Percentiles rank a stretch among this genome's conserved stretches.
Evolutionary conservation across 2,797 vertebrate species (phyloP).

Genomic region (Denticeps clupeoides): DNA sequence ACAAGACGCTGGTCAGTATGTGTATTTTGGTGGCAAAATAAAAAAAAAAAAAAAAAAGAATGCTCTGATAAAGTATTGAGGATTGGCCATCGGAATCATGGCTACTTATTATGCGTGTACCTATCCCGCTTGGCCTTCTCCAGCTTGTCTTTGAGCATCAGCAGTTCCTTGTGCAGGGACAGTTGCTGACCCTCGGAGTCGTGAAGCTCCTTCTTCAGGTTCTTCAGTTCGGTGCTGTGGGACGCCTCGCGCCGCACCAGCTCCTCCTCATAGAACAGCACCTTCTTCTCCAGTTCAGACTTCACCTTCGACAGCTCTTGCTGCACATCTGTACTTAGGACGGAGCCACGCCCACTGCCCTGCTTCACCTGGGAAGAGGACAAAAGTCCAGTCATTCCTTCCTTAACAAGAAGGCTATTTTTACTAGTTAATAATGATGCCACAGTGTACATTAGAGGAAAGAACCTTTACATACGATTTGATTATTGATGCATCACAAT

Average conservation of each 20-base stretch:
- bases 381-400: neutral
- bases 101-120: conserved; percentile 53
- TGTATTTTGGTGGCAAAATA: too few relatives aligned
- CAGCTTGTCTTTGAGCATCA: conserved; percentile 77
- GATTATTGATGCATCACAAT: too few relatives aligned
- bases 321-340: conserved; percentile 65
- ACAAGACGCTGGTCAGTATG: too few relatives aligned
- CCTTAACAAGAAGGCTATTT: too few relatives aligned
- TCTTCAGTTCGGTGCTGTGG: conserved; percentile 79
- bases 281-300: conserved; percentile 87
- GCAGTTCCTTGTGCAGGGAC: conserved; percentile 75
- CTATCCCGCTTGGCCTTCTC: conserved; percentile 80
- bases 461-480: too few relatives aligned
- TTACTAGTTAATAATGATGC: too few relatives aligned
- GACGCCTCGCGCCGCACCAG: conserved; percentile 75
- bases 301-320: conserved; percentile 82
- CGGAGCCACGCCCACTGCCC: conserved; percentile 60
- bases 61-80: too few relatives aligned
- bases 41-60: too few relatives aligned
- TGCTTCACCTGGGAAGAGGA: conserved; percentile 63
- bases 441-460: too few relatives aligned
- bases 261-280: conserved; percentile 87
- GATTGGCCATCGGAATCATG: too few relatives aligned
- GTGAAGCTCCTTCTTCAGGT: conserved; percentile 78
- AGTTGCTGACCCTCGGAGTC: conserved; percentile 80